These are phyloP conservation scores for Agrotis ipsilon DNA, from an alignment of 2,888 invertebrate genomes.

Conservation along the genomic window DNA sequence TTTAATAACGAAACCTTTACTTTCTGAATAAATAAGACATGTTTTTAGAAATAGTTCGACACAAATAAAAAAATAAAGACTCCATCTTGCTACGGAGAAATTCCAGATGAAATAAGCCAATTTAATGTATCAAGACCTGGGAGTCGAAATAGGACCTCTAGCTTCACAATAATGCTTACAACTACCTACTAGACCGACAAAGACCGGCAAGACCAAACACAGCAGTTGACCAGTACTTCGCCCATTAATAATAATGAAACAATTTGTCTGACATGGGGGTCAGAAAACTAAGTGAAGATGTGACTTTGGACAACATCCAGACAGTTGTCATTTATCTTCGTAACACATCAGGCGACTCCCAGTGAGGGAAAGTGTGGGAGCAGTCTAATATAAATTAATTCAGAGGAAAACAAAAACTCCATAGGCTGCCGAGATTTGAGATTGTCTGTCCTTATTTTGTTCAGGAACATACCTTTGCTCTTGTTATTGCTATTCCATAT, in stretches of 20 bases:
- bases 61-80: no score
- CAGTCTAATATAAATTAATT: neutral
- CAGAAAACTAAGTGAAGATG: constrained; percentile 15
- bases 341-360: constrained; percentile 13
- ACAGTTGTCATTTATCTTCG: constrained; percentile 38
- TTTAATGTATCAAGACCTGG: neutral
- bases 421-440: neutral
- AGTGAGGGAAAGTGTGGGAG: neutral
- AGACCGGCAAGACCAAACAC: no score
- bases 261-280: constrained; percentile 39
- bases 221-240: neutral
- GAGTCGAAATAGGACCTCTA: neutral
- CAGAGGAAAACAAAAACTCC: neutral
- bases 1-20: no score
- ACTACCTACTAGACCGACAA: neutral
- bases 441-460: neutral
- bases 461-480: neutral
- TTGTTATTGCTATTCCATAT: no score
- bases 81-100: neutral
- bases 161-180: neutral
- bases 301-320: constrained; percentile 30
- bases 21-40: no score
- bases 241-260: constrained; percentile 36
- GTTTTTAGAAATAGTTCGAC: no score
- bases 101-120: neutral